Evolutionary conservation across 2,797 vertebrate species (phyloP).

Genomic region (Pampus argenteus): DNA sequence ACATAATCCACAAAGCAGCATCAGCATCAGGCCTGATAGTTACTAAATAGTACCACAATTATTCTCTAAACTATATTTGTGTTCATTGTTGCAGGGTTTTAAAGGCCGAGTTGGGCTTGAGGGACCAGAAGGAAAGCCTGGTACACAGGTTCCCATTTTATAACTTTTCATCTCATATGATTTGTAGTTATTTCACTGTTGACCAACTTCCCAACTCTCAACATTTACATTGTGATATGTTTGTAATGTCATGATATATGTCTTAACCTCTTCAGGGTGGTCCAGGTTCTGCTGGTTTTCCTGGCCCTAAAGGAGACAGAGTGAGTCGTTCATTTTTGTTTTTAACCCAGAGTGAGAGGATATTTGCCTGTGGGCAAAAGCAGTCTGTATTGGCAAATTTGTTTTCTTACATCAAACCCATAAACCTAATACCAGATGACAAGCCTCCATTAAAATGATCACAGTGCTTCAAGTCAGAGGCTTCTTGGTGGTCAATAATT

Average conservation of each 20-base stretch:
- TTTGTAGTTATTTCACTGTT: conserved; percentile 12
- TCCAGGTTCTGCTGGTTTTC: conserved; percentile 72
- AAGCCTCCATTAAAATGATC: too few species aligned
- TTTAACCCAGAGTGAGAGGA: not conserved
- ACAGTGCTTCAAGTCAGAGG: too few species aligned
- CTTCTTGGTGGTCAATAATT: too few species aligned
- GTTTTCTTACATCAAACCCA: too few species aligned
- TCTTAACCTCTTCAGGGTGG: conserved; percentile 76
- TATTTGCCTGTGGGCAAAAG: too few species aligned
- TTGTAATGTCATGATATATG: conserved; percentile 1
- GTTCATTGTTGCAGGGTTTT: conserved; percentile 80
- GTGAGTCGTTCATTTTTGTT: conserved; percentile 75
- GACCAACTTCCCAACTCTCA: not conserved
- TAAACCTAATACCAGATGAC: too few species aligned
- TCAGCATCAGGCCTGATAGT: not conserved
- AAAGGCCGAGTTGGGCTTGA: conserved; percentile 81
- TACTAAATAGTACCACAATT: too few species aligned
- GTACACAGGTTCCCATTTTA: conserved; percentile 93
- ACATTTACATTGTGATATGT: not conserved
- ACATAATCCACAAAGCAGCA: not conserved
- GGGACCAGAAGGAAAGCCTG: conserved; percentile 91
- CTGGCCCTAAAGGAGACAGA: conserved; percentile 75
- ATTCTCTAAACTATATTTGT: not conserved
- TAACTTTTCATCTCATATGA: conserved; percentile 70
- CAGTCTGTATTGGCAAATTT: too few species aligned